Conservation (phyloP, 2,113 vertebrate genomes). For the Rhinoptilus africanus region DNA sequence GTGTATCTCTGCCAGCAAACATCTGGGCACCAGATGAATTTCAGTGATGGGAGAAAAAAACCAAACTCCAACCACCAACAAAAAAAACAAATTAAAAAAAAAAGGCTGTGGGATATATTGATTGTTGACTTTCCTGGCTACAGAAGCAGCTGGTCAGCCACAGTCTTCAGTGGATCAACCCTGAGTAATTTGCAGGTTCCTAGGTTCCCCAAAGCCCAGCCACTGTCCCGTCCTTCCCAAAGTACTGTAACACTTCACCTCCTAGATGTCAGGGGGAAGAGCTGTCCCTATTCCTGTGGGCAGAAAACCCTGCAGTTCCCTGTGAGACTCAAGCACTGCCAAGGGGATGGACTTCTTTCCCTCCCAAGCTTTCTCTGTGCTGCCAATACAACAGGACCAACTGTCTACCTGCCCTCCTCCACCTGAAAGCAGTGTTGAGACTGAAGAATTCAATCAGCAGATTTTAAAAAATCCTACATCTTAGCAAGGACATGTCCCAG, state of each 20-base stretch:
- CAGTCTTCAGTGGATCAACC: background rate
- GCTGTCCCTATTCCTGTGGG: background rate
- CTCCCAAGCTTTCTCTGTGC: background rate
- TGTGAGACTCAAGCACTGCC: background rate
- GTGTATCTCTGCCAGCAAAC: background rate
- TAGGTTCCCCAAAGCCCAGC: background rate
- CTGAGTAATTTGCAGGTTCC: background rate
- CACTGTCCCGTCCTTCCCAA: background rate
- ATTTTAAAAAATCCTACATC: background rate
- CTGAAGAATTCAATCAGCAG: background rate
- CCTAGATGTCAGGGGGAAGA: background rate
- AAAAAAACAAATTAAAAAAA: background rate
- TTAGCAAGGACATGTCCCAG: background rate
- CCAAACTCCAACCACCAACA: rapidly evolving
- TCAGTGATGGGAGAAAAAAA: background rate
- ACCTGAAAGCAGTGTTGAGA: background rate
- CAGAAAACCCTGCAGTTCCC: background rate
- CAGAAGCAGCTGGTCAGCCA: background rate
- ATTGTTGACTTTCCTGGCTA: background rate
- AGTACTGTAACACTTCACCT: background rate
- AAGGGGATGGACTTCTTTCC: background rate
- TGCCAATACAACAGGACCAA: background rate
- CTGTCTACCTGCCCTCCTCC: background rate
- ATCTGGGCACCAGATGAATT: background rate
- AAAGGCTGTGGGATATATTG: background rate